A percentile compares a stretch with the other conserved stretches of the same genome.
These are phyloP conservation scores for Andrena cerasifolii DNA, from an alignment of 1,140 invertebrate genomes.

Conservation along the genomic window DNA sequence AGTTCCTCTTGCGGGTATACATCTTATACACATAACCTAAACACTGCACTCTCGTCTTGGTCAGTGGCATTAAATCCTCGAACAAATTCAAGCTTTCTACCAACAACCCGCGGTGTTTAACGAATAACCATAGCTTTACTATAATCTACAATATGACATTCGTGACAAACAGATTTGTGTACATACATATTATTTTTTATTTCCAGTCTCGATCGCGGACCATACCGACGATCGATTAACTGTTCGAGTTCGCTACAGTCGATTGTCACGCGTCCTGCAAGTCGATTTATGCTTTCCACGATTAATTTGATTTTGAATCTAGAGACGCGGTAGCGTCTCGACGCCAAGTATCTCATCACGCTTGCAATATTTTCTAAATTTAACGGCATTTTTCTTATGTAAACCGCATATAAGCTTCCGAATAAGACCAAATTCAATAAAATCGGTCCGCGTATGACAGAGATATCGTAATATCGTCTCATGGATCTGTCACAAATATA, in stretches of 20 bases:
- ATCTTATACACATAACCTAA: constrained; percentile 47
- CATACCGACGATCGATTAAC: background rate
- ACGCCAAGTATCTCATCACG: too few relatives aligned
- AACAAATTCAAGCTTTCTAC: background rate
- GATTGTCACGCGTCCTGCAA: background rate
- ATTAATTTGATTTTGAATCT: background rate
- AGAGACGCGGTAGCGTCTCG: too few relatives aligned
- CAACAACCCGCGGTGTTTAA: background rate
- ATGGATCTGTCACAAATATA: too few relatives aligned
- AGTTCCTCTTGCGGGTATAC: constrained; percentile 26
- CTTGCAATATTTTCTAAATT: too few relatives aligned
- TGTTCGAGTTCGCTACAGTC: constrained; percentile 20
- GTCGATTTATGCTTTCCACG: constrained; percentile 4
- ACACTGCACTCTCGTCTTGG: background rate
- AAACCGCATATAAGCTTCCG: too few relatives aligned
- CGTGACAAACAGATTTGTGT: background rate
- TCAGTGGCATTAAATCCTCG: background rate
- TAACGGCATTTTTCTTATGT: too few relatives aligned
- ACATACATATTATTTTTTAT: constrained; percentile 30
- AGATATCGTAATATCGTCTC: too few relatives aligned
- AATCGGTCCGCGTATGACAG: too few relatives aligned
- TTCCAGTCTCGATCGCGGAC: background rate
- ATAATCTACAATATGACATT: background rate
- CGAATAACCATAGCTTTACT: background rate
- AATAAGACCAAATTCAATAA: too few relatives aligned